phyloP scores from a whole-genome alignment of 2,113 vertebrate species.

The Bubo blakistoni region DNA sequence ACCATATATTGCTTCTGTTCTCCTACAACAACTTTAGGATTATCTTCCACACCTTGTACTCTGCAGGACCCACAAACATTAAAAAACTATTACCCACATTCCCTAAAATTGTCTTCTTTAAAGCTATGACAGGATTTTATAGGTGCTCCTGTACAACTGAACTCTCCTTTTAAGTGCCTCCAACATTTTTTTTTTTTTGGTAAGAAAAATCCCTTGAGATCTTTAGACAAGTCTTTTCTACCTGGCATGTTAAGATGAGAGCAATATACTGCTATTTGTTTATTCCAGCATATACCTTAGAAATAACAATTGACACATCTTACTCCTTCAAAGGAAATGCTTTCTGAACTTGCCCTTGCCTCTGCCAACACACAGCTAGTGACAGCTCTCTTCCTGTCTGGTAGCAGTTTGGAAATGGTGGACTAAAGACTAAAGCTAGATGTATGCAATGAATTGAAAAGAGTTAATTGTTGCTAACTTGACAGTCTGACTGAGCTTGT shows the following conservation, averaged over 20 bases:
- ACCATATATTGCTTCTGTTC: neutral
- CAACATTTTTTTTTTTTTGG: neutral
- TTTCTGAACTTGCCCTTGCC: neutral
- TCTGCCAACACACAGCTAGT: neutral
- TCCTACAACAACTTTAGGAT: neutral
- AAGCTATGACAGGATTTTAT: neutral
- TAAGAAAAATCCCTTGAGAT: neutral
- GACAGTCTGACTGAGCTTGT: neutral
- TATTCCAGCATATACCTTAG: neutral
- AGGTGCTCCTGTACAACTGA: neutral
- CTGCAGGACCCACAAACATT: neutral
- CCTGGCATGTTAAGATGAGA: neutral
- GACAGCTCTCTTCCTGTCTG: neutral
- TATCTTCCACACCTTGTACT: neutral
- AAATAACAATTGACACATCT: neutral
- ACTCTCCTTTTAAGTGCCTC: neutral
- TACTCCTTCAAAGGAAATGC: neutral
- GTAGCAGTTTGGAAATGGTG: neutral
- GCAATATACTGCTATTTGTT: neutral
- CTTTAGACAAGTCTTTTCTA: neutral
- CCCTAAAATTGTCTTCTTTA: neutral
- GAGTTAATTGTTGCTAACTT: neutral
- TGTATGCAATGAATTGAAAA: neutral
- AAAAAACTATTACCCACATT: neutral
- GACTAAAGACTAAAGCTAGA: conserved; percentile 1